Conservation (phyloP, 2,113 vertebrate species). For the Limanda limanda region DNA sequence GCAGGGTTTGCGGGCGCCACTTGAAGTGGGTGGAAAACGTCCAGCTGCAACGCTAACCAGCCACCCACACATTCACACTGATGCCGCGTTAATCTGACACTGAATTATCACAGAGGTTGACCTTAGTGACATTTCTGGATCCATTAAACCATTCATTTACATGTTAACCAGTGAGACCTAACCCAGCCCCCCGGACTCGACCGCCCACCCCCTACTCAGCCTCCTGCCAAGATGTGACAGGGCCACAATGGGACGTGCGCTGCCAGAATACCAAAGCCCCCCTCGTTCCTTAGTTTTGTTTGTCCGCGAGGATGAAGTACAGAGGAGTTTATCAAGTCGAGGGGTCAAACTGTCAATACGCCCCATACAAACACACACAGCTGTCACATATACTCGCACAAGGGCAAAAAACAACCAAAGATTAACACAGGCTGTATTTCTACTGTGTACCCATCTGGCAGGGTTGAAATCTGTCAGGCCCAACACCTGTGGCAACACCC, state of each 20-base stretch:
- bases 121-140: conserved; percentile 60
- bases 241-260: conserved; percentile 48
- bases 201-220: neutral
- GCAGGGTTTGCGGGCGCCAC: neutral
- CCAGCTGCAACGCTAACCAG: conserved; percentile 49
- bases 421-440: conserved; percentile 33
- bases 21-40: conserved; percentile 25
- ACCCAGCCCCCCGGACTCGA: neutral
- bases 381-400: conserved; percentile 39
- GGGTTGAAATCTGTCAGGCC: conserved; percentile 24
- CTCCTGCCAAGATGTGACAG: conserved; percentile 38
- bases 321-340: conserved; percentile 62
- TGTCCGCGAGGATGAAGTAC: conserved; percentile 54
- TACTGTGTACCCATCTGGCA: conserved; percentile 46
- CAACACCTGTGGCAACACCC: conserved; percentile 56
- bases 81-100: conserved; percentile 47
- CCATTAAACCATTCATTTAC: conserved; percentile 79
- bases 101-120: conserved; percentile 75
- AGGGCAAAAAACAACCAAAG: conserved; percentile 35
- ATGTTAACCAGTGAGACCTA: conserved; percentile 66
- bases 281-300: conserved; percentile 46
- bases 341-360: conserved; percentile 64
- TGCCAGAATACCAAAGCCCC: conserved; percentile 43
- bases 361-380: conserved; percentile 43
- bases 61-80: conserved; percentile 28